A percentile compares a stretch with the other conserved stretches of the same genome.
phyloP scores from a whole-genome alignment of 2,888 invertebrate genomes.

The Argynnis bischoffii region DNA sequence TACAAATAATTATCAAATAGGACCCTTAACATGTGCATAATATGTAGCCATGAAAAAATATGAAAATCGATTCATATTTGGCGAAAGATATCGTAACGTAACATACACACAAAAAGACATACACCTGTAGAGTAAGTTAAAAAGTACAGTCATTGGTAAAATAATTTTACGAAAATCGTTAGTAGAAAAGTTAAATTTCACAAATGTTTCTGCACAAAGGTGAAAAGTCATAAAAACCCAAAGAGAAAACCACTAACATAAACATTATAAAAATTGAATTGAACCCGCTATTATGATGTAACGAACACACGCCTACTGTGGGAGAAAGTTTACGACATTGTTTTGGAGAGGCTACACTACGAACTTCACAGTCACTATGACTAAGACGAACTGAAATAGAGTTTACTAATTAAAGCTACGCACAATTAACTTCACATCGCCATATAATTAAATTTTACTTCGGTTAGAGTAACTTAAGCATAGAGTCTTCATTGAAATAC shows the following conservation, averaged over 20 bases:
- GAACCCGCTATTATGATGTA: constrained; percentile 48
- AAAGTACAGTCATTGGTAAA: too few relatives aligned
- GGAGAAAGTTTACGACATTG: constrained; percentile 60
- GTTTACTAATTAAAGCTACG: constrained; percentile 17
- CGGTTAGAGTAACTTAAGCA: background rate
- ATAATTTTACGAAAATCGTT: too few relatives aligned
- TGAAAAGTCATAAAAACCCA: background rate
- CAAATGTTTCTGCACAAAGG: background rate
- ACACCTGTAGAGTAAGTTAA: too few relatives aligned
- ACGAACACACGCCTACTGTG: constrained; percentile 46
- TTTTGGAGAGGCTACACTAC: constrained; percentile 38
- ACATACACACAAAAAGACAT: too few relatives aligned
- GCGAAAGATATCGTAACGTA: too few relatives aligned
- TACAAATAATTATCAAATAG: too few relatives aligned
- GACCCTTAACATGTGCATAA: too few relatives aligned
- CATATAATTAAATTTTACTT: background rate
- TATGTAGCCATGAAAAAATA: too few relatives aligned
- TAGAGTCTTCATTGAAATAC: too few relatives aligned
- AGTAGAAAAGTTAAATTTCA: too few relatives aligned
- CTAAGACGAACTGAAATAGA: constrained; percentile 5
- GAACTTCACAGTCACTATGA: constrained; percentile 10
- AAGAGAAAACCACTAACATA: constrained; percentile 34
- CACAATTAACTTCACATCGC: constrained; percentile 12
- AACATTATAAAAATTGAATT: constrained; percentile 48
- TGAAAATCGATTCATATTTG: too few relatives aligned